Evolutionary conservation across 2,888 invertebrate genomes (phyloP), one percentile per base, ranked within the genome.

Genomic region (Automeris io): DNA sequence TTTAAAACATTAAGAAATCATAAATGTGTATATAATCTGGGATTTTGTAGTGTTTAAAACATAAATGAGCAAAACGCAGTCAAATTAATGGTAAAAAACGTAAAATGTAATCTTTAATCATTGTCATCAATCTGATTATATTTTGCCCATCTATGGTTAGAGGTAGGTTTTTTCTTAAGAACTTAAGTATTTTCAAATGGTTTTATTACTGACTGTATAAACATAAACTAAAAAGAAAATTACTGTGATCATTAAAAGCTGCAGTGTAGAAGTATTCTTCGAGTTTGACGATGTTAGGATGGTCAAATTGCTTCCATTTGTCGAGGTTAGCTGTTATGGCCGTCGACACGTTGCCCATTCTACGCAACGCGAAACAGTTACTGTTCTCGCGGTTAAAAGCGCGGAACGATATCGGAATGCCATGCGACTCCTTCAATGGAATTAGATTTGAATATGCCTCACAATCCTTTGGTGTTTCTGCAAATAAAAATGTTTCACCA

Each of bases 191-290:
- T n/a, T n/a, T n/a, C n/a, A n/a, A n/a, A n/a, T n/a, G n/a, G n/a
- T n/a, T n/a, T n/a, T n/a, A n/a, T n/a, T n/a, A n/a, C n/a, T n/a
- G n/a, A n/a, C n/a, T n/a, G n/a, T n/a, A n/a, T n/a, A n/a, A n/a
- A n/a, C 13, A 29, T 29, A 29, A 29, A 29, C 8, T 29, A 33
- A 18, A 1, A 35, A 18, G 3, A 22, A 32, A 89, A 93, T 90
- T 78, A 97, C 96, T 98, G 83, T 94, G 93, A 87, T 99, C 99
- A 57, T 96, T 96, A 81, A 99, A 99, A 33, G 95, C 94, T 86
- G 97, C 96, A 25, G 98, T 98, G 23, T 95, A 94, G 82, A 98
- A 97, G 54, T 95, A 94, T 73, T 98, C 97, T 64, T 95, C 91
- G 41, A 99, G 87, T 59, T 94, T 94, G 43, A 98, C 95, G 54